These are phyloP conservation scores for Autographa gamma DNA, from an alignment of 2,888 invertebrate species.

Conservation along the genomic window DNA sequence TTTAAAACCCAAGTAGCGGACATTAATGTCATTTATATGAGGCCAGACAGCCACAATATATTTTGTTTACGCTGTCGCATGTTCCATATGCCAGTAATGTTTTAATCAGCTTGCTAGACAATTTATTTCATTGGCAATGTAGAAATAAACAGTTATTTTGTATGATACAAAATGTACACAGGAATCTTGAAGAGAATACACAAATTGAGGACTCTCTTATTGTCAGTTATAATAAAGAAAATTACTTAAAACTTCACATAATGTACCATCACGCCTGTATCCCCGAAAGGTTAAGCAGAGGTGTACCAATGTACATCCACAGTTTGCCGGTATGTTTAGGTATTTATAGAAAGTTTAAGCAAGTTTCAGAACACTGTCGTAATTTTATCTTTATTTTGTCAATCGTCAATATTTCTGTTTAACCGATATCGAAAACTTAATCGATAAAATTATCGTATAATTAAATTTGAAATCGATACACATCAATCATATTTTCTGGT, in stretches of 20 bases:
- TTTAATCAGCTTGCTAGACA: conserved; percentile 48
- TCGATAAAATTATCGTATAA: conserved; percentile 7
- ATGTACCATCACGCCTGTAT: no score
- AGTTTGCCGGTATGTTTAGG: no score
- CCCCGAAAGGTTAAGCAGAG: no score
- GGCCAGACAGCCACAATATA: conserved; percentile 48
- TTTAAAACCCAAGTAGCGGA: conserved; percentile 24
- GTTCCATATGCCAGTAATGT: conserved; percentile 42
- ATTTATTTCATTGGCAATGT: conserved; percentile 49
- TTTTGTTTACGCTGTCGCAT: conserved; percentile 45
- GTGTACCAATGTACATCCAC: no score
- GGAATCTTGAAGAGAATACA: not conserved
- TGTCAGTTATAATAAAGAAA: no score
- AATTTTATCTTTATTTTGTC: not conserved
- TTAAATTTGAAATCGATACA: conserved; percentile 19
- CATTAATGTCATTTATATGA: conserved; percentile 41
- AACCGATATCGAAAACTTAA: not conserved
- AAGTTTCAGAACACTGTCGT: no score
- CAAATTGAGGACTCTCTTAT: no score
- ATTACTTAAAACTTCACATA: no score
- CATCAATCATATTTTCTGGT: conserved; percentile 36
- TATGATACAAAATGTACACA: not conserved
- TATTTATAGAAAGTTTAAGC: no score
- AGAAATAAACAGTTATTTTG: conserved; percentile 21
- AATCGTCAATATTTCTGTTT: not conserved